These are phyloP conservation scores for Anarhynchus alexandrinus DNA, from an alignment of 2,113 vertebrate species.

Conservation along the genomic window DNA sequence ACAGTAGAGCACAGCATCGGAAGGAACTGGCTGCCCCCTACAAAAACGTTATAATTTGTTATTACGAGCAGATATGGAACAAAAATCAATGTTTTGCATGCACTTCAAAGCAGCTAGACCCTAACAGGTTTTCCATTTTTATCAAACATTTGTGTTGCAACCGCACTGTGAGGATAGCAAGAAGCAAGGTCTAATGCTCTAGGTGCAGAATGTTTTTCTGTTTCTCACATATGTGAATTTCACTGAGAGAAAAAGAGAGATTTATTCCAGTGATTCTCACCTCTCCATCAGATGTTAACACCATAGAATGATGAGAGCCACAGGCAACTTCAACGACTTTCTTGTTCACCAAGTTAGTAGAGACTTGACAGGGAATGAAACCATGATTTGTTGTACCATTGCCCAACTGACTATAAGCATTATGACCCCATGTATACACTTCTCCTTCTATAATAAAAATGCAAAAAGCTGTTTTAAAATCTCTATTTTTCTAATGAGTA, in stretches of 20 bases:
- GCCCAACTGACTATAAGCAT: slow-evolving; percentile 94
- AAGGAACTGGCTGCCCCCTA: not conserved
- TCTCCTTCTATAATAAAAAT: slow-evolving; percentile 85
- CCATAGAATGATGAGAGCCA: slow-evolving; percentile 95
- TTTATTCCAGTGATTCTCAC: slow-evolving; percentile 67
- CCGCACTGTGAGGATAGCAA: not conserved
- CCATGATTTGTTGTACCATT: slow-evolving; percentile 93
- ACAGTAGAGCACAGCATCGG: not conserved
- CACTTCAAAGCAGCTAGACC: not conserved
- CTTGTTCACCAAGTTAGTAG: slow-evolving; percentile 92
- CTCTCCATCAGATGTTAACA: slow-evolving; percentile 92
- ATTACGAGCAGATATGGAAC: not conserved
- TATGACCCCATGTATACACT: slow-evolving; percentile 97
- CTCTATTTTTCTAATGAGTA: not conserved
- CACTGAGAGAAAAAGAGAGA: not conserved
- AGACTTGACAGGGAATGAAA: slow-evolving; percentile 87
- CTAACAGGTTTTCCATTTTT: not conserved
- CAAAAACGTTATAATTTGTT: not conserved
- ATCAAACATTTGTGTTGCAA: not conserved
- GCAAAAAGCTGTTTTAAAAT: not conserved
- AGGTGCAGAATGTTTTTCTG: not conserved
- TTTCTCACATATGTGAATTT: not conserved
- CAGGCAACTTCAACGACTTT: slow-evolving; percentile 92
- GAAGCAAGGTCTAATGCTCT: not conserved
- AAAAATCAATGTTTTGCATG: not conserved